phyloP scores from a whole-genome alignment of 2,888 invertebrate genomes.

The Nomada ruficornis region DNA sequence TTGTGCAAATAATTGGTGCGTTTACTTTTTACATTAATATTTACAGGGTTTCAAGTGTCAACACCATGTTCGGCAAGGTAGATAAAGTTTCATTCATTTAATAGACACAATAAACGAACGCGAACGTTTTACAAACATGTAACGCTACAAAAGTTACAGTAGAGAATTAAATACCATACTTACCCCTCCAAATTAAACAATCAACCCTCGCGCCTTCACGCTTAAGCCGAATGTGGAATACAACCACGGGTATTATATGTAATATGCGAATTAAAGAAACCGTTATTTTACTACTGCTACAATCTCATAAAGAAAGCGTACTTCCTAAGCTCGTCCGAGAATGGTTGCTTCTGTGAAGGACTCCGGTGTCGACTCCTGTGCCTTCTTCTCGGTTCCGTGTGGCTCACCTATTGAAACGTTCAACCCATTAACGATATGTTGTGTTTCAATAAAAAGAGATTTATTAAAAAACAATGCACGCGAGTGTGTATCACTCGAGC shows the following conservation, averaged over 20 bases:
- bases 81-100: background rate
- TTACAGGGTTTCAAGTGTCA: background rate
- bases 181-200: conserved; percentile 36
- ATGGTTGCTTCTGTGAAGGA: conserved; percentile 82
- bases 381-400: conserved; percentile 80
- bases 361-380: conserved; percentile 82
- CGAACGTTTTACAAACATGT: background rate
- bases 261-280: background rate
- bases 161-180: conserved; percentile 5
- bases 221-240: conserved; percentile 1
- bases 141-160: background rate
- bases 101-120: background rate
- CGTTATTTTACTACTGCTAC: conserved; percentile 5
- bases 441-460: background rate
- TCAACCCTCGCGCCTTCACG: background rate
- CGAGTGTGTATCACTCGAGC: background rate
- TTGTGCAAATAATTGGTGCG: conserved; percentile 4
- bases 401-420: conserved; percentile 61
- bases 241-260: too few species aligned
- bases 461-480: background rate
- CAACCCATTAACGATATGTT: background rate
- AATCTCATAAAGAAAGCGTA: conserved; percentile 66
- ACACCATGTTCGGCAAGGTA: background rate
- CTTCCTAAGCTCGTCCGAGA: conserved; percentile 83
- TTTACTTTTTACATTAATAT: conserved; percentile 9